Conservation (phyloP, 2,797 vertebrate genomes). For the Vipera ursinii region DNA sequence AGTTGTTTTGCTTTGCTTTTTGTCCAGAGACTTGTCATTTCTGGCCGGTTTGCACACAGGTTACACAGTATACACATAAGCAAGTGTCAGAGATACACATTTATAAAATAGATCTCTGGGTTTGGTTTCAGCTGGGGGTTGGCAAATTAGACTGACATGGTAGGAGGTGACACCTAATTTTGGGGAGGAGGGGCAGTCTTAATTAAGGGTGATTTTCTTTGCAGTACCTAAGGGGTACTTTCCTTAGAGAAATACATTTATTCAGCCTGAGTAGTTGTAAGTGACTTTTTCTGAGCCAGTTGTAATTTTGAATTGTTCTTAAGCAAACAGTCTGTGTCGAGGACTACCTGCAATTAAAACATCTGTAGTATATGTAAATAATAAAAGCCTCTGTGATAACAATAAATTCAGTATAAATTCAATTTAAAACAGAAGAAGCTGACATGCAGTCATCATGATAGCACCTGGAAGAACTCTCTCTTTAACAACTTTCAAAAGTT, state of each 20-base stretch:
- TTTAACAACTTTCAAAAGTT: neutral
- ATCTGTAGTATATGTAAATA: neutral
- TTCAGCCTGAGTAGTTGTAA: neutral
- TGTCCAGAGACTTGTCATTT: neutral
- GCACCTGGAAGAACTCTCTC: neutral
- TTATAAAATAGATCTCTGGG: neutral
- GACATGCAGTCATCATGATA: neutral
- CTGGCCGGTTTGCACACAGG: neutral
- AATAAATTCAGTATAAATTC: neutral
- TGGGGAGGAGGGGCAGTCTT: neutral
- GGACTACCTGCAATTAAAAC: neutral
- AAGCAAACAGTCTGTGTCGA: neutral
- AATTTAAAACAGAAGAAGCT: neutral
- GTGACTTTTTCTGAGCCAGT: neutral
- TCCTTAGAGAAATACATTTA: neutral
- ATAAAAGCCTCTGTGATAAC: neutral
- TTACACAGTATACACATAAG: neutral
- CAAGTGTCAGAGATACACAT: neutral
- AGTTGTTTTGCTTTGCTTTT: neutral
- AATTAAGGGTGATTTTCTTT: neutral
- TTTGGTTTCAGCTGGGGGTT: neutral
- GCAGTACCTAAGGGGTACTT: neutral
- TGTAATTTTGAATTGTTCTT: neutral
- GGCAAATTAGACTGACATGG: neutral
- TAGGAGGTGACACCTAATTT: neutral